Evolutionary conservation across 2,113 vertebrate genomes (phyloP).

Genomic region (Podarcis muralis): DNA sequence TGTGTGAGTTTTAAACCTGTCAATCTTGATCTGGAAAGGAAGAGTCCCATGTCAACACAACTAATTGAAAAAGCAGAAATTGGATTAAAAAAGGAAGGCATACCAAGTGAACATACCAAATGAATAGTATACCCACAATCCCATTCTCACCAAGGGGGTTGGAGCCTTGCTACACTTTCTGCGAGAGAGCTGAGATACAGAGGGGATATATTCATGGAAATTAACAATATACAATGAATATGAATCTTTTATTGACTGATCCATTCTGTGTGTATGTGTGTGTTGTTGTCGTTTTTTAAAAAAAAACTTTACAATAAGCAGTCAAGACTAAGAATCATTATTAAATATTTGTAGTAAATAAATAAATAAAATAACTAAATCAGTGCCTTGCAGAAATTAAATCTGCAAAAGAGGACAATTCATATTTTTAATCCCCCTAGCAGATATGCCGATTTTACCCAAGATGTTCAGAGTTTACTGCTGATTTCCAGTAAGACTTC

Average conservation of each 20-base stretch:
- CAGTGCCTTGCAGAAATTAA: background rate
- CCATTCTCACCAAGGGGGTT: too few relatives aligned
- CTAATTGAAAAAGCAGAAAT: slow-evolving; percentile 26
- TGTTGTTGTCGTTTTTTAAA: too few relatives aligned
- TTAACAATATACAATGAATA: background rate
- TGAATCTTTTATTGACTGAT: too few relatives aligned
- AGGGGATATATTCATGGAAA: background rate
- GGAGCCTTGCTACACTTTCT: too few relatives aligned
- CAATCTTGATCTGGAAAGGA: background rate
- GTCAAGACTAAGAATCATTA: background rate
- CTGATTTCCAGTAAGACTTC: background rate
- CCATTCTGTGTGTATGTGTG: too few relatives aligned
- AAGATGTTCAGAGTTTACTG: background rate
- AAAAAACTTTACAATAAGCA: background rate
- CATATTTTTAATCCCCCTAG: background rate
- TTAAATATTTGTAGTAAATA: background rate
- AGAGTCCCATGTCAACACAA: background rate
- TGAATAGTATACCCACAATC: too few relatives aligned
- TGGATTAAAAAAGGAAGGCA: background rate
- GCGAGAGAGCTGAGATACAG: background rate
- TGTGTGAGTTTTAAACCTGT: background rate
- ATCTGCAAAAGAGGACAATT: background rate
- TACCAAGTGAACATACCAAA: too few relatives aligned
- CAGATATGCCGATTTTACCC: background rate
- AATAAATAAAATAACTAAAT: too few relatives aligned